A percentile compares a stretch with the other conserved stretches of the same genome.
Evolutionary conservation across 2,888 invertebrate genomes (phyloP).

Genomic region (Trichopoda pennipes): DNA sequence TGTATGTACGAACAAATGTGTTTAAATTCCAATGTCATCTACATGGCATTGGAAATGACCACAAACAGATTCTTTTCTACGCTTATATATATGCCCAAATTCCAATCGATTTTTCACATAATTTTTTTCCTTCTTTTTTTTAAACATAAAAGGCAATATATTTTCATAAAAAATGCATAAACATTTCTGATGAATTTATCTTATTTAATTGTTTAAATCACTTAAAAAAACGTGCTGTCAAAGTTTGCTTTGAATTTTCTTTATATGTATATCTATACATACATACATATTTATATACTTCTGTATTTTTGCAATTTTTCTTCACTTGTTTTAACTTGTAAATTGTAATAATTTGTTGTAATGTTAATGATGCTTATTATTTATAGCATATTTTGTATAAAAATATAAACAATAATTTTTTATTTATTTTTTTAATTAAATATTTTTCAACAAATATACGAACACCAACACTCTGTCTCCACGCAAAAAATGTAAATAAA

Average conservation of each 20-base stretch:
- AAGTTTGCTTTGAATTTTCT: constrained; percentile 15
- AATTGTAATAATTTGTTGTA: constrained; percentile 18
- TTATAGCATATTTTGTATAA: constrained; percentile 54
- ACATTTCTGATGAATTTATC: background rate
- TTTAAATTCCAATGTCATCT: constrained; percentile 68
- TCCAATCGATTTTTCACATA: constrained; percentile 80
- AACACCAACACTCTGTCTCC: constrained; percentile 72
- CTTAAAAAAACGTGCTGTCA: constrained; percentile 22
- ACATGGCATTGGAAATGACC: constrained; percentile 67
- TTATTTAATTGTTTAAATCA: constrained; percentile 10
- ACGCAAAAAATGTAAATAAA: constrained; percentile 78
- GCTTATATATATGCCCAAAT: constrained; percentile 68
- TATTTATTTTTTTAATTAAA: constrained; percentile 66
- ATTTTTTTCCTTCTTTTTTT: constrained; percentile 70
- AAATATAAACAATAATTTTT: constrained; percentile 44
- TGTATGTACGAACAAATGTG: constrained; percentile 43
- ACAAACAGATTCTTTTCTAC: constrained; percentile 52
- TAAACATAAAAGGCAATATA: constrained; percentile 8
- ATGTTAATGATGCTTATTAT: constrained; percentile 42
- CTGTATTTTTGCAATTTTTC: constrained; percentile 22
- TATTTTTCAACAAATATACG: constrained; percentile 68
- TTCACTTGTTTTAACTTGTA: constrained; percentile 1
- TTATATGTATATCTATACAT: background rate
- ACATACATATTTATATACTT: no score
- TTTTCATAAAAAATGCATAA: constrained; percentile 23